Percentiles rank a stretch among this genome's conserved stretches.
Conservation (phyloP, 2,888 invertebrate genomes). For the Scaptomyza parva region DNA sequence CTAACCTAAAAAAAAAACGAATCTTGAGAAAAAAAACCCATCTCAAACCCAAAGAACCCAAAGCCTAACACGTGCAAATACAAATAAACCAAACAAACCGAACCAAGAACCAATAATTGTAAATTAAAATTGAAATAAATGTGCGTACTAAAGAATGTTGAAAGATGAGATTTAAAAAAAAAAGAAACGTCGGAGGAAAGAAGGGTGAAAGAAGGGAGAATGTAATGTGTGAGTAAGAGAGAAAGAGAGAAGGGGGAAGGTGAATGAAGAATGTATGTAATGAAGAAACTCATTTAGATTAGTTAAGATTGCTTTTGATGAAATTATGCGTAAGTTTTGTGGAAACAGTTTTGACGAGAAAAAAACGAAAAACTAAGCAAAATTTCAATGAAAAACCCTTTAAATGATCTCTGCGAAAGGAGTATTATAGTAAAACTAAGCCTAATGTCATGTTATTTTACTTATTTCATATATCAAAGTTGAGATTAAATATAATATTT, state of each 20-base stretch:
- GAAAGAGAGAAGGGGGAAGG: neutral
- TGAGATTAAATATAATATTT: too few relatives aligned
- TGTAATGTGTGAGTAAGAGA: neutral
- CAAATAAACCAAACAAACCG: slow-evolving; percentile 32
- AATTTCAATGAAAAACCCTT: too few relatives aligned
- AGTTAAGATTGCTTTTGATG: too few relatives aligned
- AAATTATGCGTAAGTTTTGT: too few relatives aligned
- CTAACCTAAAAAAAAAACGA: slow-evolving; percentile 6
- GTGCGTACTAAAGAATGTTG: slow-evolving; percentile 14
- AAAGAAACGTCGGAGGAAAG: neutral
- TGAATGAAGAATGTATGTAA: neutral
- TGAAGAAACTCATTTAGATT: too few relatives aligned
- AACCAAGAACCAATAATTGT: slow-evolving; percentile 72
- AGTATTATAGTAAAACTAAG: too few relatives aligned
- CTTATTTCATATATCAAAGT: too few relatives aligned
- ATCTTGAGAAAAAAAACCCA: slow-evolving; percentile 5
- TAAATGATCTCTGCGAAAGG: too few relatives aligned
- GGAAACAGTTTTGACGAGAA: too few relatives aligned
- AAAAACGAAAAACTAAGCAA: too few relatives aligned
- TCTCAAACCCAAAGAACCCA: neutral
- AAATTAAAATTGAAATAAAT: slow-evolving; percentile 78
- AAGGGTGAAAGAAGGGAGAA: too few relatives aligned
- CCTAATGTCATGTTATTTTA: too few relatives aligned
- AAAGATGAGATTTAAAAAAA: neutral
- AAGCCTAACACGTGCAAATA: slow-evolving; percentile 5